Conservation (phyloP, 1,140 invertebrate genomes). For the Globodera rostochiensis region DNA sequence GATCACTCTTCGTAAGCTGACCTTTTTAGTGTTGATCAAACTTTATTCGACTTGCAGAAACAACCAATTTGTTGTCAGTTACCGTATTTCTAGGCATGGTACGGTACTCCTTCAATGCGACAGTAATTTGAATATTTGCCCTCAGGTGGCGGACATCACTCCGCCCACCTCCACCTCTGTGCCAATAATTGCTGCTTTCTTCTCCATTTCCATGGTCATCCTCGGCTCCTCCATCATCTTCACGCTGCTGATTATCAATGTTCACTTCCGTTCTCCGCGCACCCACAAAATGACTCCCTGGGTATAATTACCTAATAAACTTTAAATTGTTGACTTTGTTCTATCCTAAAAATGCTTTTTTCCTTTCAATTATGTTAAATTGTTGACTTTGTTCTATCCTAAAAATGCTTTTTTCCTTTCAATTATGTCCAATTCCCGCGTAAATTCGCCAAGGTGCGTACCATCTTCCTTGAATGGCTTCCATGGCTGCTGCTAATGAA, state of each 20-base stretch:
- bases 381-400: no score
- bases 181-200: constrained; percentile 74
- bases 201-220: constrained; percentile 61
- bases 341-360: no score
- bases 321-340: no score
- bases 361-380: no score
- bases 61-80: constrained; percentile 86
- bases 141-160: constrained; percentile 77
- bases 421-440: no score
- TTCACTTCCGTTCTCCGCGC: constrained; percentile 57
- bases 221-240: constrained; percentile 59
- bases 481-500: constrained; percentile 92
- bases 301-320: constrained; percentile 3
- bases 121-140: not conserved
- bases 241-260: constrained; percentile 59
- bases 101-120: not conserved
- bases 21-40: no score
- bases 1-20: constrained; percentile 70
- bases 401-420: no score
- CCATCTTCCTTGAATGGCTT: constrained; percentile 91
- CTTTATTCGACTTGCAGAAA: constrained; percentile 65
- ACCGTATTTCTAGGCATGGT: constrained; percentile 86
- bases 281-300: constrained; percentile 57
- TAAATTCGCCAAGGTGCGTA: constrained; percentile 72
- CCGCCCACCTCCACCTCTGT: constrained; percentile 81